Percentiles rank a stretch among this genome's conserved stretches.
Evolutionary conservation across 2,888 invertebrate genomes (phyloP).

Genomic region (Parasteatoda lunata): DNA sequence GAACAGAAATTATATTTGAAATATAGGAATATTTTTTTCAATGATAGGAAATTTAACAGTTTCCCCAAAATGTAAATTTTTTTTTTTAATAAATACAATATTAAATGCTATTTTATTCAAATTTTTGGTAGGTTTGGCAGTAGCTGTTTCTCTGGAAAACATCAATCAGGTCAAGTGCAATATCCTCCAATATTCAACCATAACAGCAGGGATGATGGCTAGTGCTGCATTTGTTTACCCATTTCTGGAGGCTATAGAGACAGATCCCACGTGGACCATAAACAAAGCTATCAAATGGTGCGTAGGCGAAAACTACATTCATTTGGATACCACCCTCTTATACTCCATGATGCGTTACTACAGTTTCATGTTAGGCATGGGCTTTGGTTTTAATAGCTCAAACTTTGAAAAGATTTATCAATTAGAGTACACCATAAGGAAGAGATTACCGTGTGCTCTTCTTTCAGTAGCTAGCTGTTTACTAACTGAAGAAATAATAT

Average conservation of each 20-base stretch:
- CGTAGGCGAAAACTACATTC: conserved; percentile 78
- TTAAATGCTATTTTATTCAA: conserved; percentile 10
- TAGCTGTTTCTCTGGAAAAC: conserved; percentile 66
- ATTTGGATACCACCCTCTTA: conserved; percentile 81
- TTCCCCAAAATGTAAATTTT: too few species aligned
- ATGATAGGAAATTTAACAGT: too few species aligned
- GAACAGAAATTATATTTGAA: too few species aligned
- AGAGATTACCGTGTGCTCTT: conserved; percentile 62
- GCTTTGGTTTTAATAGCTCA: conserved; percentile 68
- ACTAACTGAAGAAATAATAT: conserved; percentile 60
- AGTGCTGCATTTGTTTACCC: conserved; percentile 69
- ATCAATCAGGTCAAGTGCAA: conserved; percentile 50
- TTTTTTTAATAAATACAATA: neutral
- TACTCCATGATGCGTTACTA: conserved; percentile 77
- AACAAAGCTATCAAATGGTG: conserved; percentile 84
- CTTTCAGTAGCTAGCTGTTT: conserved; percentile 61
- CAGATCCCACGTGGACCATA: conserved; percentile 82
- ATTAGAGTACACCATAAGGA: conserved; percentile 31
- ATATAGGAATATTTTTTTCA: too few species aligned
- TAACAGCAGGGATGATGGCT: conserved; percentile 67
- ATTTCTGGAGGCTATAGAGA: conserved; percentile 72
- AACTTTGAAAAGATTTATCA: conserved; percentile 19
- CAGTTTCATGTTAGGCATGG: conserved; percentile 71
- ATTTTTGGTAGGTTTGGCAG: conserved; percentile 43
- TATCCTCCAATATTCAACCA: conserved; percentile 53